These are phyloP conservation scores for Iphiclides podalirius DNA, from an alignment of 2,888 invertebrate genomes.

Conservation along the genomic window DNA sequence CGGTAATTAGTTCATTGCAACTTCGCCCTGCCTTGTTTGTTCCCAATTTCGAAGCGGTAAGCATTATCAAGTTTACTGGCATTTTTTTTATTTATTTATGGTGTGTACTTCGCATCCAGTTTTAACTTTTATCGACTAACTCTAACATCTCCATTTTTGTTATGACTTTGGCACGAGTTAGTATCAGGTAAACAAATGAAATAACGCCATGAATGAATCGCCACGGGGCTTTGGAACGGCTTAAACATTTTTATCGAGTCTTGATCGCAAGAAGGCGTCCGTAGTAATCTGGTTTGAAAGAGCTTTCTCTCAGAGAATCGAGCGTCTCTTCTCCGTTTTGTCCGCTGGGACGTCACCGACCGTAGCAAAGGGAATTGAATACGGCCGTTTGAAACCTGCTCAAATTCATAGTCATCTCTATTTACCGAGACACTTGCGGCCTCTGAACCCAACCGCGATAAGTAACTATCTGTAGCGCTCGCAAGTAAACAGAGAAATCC, in stretches of 20 bases:
- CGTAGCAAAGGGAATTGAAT: slow-evolving; percentile 56
- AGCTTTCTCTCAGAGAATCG: slow-evolving; percentile 15
- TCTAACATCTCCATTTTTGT: too few species aligned
- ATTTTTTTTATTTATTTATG: too few species aligned
- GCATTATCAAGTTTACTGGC: not conserved
- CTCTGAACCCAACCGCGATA: not conserved
- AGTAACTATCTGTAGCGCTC: not conserved
- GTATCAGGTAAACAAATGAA: too few species aligned
- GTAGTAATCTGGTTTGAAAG: slow-evolving; percentile 22
- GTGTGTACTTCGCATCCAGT: not conserved
- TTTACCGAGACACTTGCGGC: not conserved
- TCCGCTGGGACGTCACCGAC: slow-evolving; percentile 42
- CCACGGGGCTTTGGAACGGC: too few species aligned
- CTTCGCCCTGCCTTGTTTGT: not conserved
- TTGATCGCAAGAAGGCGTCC: too few species aligned
- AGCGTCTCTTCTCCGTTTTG: slow-evolving; percentile 29
- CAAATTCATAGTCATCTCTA: slow-evolving; percentile 37
- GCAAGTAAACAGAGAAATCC: too few species aligned
- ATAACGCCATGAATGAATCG: too few species aligned
- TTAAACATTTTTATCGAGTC: too few species aligned
- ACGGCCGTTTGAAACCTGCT: slow-evolving; percentile 48
- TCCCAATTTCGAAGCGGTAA: not conserved
- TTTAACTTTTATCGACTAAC: not conserved
- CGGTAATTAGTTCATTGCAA: not conserved
- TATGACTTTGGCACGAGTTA: too few species aligned